A percentile compares a stretch with the other conserved stretches of the same genome.
These are phyloP conservation scores for Pelodiscus sinensis DNA, from an alignment of 2,113 vertebrate species.

Conservation along the genomic window DNA sequence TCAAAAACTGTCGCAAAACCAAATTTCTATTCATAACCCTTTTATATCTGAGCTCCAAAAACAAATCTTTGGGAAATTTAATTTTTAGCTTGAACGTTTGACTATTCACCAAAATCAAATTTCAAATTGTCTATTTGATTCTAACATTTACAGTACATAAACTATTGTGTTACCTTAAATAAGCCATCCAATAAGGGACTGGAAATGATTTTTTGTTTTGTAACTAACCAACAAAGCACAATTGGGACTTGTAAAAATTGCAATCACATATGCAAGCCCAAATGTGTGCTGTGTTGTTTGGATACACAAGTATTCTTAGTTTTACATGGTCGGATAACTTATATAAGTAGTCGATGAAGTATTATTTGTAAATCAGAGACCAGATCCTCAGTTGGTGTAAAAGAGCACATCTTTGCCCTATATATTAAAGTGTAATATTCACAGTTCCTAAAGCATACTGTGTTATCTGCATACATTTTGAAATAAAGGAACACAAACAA, in stretches of 20 bases:
- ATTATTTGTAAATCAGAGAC: neutral
- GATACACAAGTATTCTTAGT: neutral
- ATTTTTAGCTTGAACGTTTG: conserved; percentile 10
- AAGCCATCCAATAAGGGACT: conserved; percentile 2
- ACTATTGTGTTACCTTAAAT: neutral
- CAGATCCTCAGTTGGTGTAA: neutral
- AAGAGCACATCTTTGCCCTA: neutral
- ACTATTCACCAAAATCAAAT: neutral
- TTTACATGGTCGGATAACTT: neutral
- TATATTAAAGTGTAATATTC: neutral
- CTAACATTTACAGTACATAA: neutral
- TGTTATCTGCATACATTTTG: neutral
- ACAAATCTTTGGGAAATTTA: neutral
- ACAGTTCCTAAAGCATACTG: neutral
- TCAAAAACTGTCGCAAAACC: conserved; percentile 17
- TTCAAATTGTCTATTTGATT: neutral
- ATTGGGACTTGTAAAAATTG: neutral
- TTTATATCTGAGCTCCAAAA: neutral
- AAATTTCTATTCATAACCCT: conserved; percentile 2
- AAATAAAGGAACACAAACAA: neutral
- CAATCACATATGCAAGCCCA: conserved; percentile 1
- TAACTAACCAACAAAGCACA: neutral
- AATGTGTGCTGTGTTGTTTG: neutral
- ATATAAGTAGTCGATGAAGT: fast-evolving
- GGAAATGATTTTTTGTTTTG: neutral